A percentile compares a stretch with the other conserved stretches of the same genome.
These are phyloP conservation scores for Synodontis membranacea DNA, from an alignment of 2,113 vertebrate species.

Conservation along the genomic window DNA sequence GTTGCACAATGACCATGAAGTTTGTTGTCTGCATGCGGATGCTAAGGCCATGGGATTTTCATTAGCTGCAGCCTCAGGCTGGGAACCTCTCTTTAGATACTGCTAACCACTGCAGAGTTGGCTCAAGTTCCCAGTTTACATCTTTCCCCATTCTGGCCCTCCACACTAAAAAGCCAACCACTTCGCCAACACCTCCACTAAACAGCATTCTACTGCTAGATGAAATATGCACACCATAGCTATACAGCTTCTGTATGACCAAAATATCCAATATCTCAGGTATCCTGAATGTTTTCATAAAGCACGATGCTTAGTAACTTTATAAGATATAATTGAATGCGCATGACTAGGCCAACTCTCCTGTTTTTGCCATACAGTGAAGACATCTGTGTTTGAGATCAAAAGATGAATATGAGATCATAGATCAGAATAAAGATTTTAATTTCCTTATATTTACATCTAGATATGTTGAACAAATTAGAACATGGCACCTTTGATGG, in stretches of 20 bases:
- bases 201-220: conserved; percentile 18
- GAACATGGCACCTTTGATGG: not conserved
- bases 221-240: conserved; percentile 4
- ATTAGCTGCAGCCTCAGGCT: conserved; percentile 61
- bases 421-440: not conserved
- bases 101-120: conserved; percentile 49
- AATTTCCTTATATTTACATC: not conserved
- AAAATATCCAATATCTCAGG: not conserved
- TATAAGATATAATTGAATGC: not conserved
- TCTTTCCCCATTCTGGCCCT: conserved; percentile 42
- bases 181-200: conserved; percentile 25
- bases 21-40: conserved; percentile 51
- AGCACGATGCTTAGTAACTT: not conserved
- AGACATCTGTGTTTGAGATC: not conserved
- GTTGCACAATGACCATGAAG: conserved; percentile 55
- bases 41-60: conserved; percentile 60
- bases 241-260: not conserved
- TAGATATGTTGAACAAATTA: not conserved
- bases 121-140: conserved; percentile 47
- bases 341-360: not conserved
- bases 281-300: not conserved
- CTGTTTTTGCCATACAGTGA: not conserved
- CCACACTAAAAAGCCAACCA: conserved; percentile 5
- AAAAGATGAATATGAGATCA: not conserved
- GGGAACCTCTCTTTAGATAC: conserved; percentile 50